Evolutionary conservation across 2,797 vertebrate genomes (phyloP).

Genomic region (Tamandua tetradactyla): DNA sequence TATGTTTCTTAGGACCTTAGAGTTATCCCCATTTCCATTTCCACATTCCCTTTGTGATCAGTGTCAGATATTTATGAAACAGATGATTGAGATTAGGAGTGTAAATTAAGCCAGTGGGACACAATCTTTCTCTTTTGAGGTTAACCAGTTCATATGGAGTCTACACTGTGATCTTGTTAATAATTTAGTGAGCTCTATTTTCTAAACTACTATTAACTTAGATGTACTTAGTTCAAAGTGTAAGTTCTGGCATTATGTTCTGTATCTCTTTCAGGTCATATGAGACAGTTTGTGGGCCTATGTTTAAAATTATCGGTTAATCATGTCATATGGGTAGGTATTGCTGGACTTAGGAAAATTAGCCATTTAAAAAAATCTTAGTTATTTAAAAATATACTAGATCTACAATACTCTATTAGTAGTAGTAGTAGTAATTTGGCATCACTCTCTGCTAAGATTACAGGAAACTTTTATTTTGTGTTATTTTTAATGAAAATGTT

Average conservation of each 20-base stretch:
- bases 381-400: conserved; percentile 47
- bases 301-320: conserved; percentile 61
- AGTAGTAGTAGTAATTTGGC: conserved; percentile 35
- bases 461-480: conserved; percentile 65
- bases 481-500: conserved; percentile 68
- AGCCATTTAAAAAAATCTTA: conserved; percentile 29
- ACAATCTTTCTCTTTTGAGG: background rate
- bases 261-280: conserved; percentile 20
- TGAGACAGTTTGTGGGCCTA: conserved; percentile 4
- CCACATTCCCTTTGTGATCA: background rate
- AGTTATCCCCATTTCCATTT: background rate
- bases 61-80: background rate
- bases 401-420: conserved; percentile 50
- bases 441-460: conserved; percentile 39
- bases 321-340: background rate
- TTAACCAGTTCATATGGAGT: background rate
- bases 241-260: background rate
- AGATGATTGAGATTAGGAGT: background rate
- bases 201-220: background rate
- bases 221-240: conserved; percentile 16
- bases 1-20: background rate
- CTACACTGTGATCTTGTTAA: background rate
- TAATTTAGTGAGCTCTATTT: background rate
- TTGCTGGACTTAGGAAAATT: conserved; percentile 9
- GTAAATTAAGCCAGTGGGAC: background rate